phyloP scores from a whole-genome alignment of 1,140 invertebrate species.

The Heliconius hewitsoni region DNA sequence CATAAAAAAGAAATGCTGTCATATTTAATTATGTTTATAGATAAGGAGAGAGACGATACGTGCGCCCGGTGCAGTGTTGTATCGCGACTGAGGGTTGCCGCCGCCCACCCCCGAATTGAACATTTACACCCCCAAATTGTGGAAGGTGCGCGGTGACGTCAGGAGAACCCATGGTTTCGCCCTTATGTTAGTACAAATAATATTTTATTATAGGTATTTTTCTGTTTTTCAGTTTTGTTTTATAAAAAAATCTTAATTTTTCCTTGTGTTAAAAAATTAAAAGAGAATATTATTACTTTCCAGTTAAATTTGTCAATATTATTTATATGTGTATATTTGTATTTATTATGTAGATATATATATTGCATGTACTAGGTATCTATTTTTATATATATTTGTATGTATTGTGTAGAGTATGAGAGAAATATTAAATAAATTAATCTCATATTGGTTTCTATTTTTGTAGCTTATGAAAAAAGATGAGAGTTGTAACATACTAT shows the following conservation, averaged over 20 bases:
- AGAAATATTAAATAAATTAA: too few relatives aligned
- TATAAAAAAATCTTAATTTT: neutral
- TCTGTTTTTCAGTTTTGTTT: neutral
- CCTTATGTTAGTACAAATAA: neutral
- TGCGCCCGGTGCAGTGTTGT: constrained; percentile 55
- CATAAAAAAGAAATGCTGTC: constrained; percentile 54
- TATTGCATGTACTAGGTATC: too few relatives aligned
- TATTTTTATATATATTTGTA: too few relatives aligned
- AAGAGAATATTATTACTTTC: neutral
- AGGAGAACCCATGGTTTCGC: constrained; percentile 35
- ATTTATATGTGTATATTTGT: too few relatives aligned
- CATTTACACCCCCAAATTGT: constrained; percentile 37
- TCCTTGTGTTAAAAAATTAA: neutral
- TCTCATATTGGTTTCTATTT: too few relatives aligned
- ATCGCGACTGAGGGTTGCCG: constrained; percentile 58
- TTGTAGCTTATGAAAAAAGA: too few relatives aligned
- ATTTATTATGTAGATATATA: too few relatives aligned
- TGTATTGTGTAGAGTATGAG: too few relatives aligned
- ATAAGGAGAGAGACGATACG: constrained; percentile 43
- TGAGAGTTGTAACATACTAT: neutral
- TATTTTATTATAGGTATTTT: neutral
- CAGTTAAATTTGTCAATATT: too few relatives aligned
- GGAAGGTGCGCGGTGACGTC: constrained; percentile 56
- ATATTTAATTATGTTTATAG: constrained; percentile 54
- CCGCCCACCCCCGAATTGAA: constrained; percentile 40